Evolutionary conservation across 2,888 invertebrate genomes (phyloP).

Genomic region (Heliconius hortense): DNA sequence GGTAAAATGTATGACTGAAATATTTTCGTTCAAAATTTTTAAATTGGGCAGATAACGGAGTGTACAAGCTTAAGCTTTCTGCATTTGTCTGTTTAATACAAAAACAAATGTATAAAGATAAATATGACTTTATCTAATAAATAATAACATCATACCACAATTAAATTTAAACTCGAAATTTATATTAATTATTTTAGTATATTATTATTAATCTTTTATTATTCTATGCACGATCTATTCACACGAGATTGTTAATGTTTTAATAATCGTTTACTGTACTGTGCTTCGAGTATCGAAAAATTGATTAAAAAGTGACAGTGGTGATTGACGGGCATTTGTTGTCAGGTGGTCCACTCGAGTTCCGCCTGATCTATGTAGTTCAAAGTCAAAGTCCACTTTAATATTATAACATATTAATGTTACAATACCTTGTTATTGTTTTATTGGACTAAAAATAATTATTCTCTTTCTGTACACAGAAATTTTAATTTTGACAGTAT

Average conservation of each 20-base stretch:
- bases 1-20: not conserved
- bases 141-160: not conserved
- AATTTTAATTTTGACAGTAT: too few species aligned
- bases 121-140: not conserved
- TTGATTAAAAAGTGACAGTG: constrained; percentile 8
- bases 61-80: too few species aligned
- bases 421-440: not conserved
- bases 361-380: not conserved
- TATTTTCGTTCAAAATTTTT: not conserved
- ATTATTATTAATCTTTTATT: not conserved
- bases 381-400: constrained; percentile 6
- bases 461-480: not conserved
- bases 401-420: not conserved
- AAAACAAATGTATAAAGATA: not conserved
- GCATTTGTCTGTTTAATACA: too few species aligned
- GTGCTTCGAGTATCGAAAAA: not conserved
- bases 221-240: not conserved
- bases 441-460: not conserved
- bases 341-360: not conserved
- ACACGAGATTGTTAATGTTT: not conserved
- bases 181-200: too few species aligned
- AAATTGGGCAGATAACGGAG: too few species aligned
- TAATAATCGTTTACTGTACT: not conserved
- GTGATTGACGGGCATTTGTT: constrained; percentile 3
- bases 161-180: not conserved